Evolutionary conservation across 2,888 invertebrate genomes (phyloP), one percentile per base, ranked within the genome.

Genomic region (Leptopterna dolabrata): DNA sequence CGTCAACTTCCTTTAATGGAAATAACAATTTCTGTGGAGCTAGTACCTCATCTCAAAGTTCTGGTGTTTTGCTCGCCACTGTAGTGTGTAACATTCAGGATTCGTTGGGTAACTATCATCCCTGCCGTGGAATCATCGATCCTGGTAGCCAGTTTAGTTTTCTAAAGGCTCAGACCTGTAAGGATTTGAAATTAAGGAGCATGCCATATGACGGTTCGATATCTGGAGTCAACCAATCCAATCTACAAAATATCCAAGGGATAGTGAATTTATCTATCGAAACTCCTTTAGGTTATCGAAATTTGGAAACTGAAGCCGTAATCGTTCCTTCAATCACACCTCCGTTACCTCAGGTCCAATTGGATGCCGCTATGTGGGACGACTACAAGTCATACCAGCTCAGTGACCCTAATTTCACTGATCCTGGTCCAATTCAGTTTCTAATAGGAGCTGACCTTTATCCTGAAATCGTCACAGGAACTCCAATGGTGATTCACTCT

Each of bases 321-420:
- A 27, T 76, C 9, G 76, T 76, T 29, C 76, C 76, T 13, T 30
- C 76, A 9, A 76, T 76, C 36, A 76, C 76, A 36, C 76, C 76
- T 19, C 29, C 29, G 13, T 27, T 76, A 4, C 76, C 76, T n/a
- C 76, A 76, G 16, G 24, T 11, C 29, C 13, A n/a, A 19, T 19
- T 76, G 11, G 30, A 76, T n/a, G 7, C 76, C 9, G 7, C 13
- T n/a, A 36, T 76, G 76, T 76, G 76, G 76, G 76, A 76, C 11
- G 76, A 76, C 16, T 76, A 76, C n/a, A n/a, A 13, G 1, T 76
- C 76, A 29, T 76, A 76, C 41, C 27, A 76, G 76, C 76, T 76
- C 36, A 76, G 76, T 29, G 76, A 76, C 29, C 29, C 76, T 16
- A 4, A 30, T 1, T 76, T 76, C 16, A 29, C 29, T 36, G 29